Evolutionary conservation across 2,888 invertebrate genomes (phyloP), one percentile per base, ranked within the genome.

Genomic region (Xylocampa areola): DNA sequence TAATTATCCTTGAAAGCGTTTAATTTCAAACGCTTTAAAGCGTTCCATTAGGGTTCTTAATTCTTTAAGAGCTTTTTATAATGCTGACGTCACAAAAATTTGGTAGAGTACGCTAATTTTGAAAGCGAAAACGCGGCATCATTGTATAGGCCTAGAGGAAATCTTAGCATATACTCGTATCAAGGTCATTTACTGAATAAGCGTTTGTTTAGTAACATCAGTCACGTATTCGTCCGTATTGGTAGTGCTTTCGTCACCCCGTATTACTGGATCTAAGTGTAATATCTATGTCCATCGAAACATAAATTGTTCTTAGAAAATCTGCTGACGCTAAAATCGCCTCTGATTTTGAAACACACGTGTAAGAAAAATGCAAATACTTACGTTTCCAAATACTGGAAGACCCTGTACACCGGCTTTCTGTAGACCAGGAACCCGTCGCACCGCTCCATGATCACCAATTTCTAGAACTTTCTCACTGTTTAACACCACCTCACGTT

Each of bases 301-400:
- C n/a, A n/a, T n/a, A n/a, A n/a, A n/a, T n/a, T n/a, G n/a, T n/a
- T n/a, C n/a, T n/a, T n/a, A n/a, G 21, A 25, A 25, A 8, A 25
- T 1, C 25, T 23, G 23, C 7, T 7, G 7, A 23, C 7, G 21
- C 5, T 21, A 21, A 21, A 21, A 25, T 25, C 25, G 1, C 1
- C 1, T 1, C 3, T 13, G 13, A 1, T 5, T 23, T 2, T n/a
- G 29, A 29, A 1, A 29, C 10, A 29, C 10, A 11, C n/a, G 11
- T n/a, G 4, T 10, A 36, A 14, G 36, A 14, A 35, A 10, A 6
- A 4, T 19, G 29, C 5, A 29, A 25, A 11, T 62, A 96, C 96
- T 96, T 94, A 97, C 97, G 96, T 96, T 94, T 97, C 97, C 89
- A 97, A 95, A 94, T 96, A 97, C 94, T 96, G 96, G 94, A 97